Percentiles rank a stretch among this genome's conserved stretches.
These are phyloP conservation scores for Limnephilus lunatus DNA, from an alignment of 2,888 invertebrate species.

Conservation along the genomic window DNA sequence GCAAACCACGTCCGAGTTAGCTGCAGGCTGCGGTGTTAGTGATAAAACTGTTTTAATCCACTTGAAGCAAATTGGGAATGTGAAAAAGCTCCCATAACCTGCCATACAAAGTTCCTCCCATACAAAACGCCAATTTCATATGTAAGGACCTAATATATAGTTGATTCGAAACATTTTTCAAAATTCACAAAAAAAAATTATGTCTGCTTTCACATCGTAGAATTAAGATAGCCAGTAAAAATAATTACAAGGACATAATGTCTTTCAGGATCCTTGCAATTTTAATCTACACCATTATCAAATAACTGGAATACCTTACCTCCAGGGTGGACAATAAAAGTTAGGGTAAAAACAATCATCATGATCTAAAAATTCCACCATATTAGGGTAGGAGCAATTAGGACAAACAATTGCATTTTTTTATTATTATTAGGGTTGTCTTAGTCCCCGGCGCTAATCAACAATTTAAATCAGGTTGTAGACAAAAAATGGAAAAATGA, in stretches of 20 bases:
- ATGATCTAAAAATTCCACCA: not conserved
- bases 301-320: not conserved
- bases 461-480: not conserved
- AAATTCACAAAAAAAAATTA: too few species aligned
- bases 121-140: too few species aligned
- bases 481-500: conserved; percentile 27
- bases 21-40: too few species aligned
- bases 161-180: too few species aligned
- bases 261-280: not conserved
- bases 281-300: not conserved
- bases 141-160: too few species aligned
- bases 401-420: not conserved
- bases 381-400: conserved; percentile 24
- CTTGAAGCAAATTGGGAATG: too few species aligned
- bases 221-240: not conserved
- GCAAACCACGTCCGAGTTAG: too few species aligned
- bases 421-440: not conserved
- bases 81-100: too few species aligned
- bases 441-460: not conserved
- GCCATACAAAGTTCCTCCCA: too few species aligned
- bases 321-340: not conserved
- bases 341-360: not conserved
- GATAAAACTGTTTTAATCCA: too few species aligned
- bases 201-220: not conserved
- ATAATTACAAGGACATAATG: not conserved